Base-by-base conservation (phyloP, 2,113 vertebrate genomes). In the Grallaria varia region DNA sequence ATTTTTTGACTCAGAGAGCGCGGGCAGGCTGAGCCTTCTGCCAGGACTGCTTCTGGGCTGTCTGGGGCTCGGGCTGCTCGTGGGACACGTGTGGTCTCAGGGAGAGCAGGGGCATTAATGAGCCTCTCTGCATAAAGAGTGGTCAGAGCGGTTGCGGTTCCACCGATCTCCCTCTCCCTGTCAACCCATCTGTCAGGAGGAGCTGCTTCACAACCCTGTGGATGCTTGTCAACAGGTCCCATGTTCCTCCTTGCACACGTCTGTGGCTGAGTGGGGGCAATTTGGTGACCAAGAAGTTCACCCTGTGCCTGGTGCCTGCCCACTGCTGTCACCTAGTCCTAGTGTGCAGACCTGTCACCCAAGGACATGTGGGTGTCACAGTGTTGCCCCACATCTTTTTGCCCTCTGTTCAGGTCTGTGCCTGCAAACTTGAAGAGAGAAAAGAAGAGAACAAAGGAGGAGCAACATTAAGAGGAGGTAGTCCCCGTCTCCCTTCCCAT, bases 311-410 rank as follows among this genome's bases (percentile, higher is more conserved):
- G 40, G 37, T 47, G 22, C 50, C 42, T 89, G 47, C 39, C 89
- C 40, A 4, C 8, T 7, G 8, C 55, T 31, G n/a, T 23, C 66
- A 10, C 44, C 27, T 7, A 28, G n/a, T 30, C 50, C 47, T 33
- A 58, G 22, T 7, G 39, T 30, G 47, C 52, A 62, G 1, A 39
- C 5, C 49, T 12, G 1, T 59, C 68, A 33, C 44, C 60, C 28
- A 1, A 0, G 45, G 50, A 12, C 0, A 0, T 3, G 13, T 4
- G 22, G 9, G 30, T 33, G 44, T 42, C 71, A 27, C 82, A 40
- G 60, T 11, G 0, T 31, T 60, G 45, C 52, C 64, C 78, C 50
- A 4, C 0, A 5, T 68, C 55, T 77, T 53, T n/a, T 6, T 60
- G 45, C 18, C 7, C 25, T 87, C 37, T 4, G 0, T 24, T 74